Evolutionary conservation across 2,797 vertebrate species (phyloP).

Genomic region (Alauda arvensis): DNA sequence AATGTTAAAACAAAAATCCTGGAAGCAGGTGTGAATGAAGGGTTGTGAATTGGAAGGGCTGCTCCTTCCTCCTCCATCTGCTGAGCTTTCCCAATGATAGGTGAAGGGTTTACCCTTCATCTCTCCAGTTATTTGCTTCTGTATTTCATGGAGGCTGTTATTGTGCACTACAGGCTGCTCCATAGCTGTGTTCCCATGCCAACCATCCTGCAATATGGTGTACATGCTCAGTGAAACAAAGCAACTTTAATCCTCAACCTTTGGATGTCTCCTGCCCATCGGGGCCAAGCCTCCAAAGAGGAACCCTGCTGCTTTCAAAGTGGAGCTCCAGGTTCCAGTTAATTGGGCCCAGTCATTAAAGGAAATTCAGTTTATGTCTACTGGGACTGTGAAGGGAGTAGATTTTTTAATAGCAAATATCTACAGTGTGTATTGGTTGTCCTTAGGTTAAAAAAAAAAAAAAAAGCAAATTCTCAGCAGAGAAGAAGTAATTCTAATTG

Average conservation of each 20-base stretch:
- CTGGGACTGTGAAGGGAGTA: constrained; percentile 24
- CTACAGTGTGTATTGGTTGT: constrained; percentile 36
- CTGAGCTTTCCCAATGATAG: constrained; percentile 4
- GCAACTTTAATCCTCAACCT: constrained; percentile 60
- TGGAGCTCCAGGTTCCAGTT: constrained; percentile 40
- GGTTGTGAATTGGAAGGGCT: neutral
- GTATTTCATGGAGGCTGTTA: constrained; percentile 31
- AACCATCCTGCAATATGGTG: constrained; percentile 45
- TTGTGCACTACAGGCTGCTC: constrained; percentile 26
- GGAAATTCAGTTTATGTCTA: constrained; percentile 34
- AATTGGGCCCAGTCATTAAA: constrained; percentile 60
- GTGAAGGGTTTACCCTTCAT: constrained; percentile 30
- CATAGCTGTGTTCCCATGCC: constrained; percentile 58
- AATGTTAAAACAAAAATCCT: neutral
- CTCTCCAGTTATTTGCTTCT: constrained; percentile 10
- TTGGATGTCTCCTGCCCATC: constrained; percentile 23
- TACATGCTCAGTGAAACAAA: constrained; percentile 26
- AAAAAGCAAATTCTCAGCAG: constrained; percentile 33
- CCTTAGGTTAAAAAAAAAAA: constrained; percentile 9
- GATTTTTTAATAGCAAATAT: constrained; percentile 50
- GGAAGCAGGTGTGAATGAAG: neutral
- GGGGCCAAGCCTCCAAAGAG: constrained; percentile 29
- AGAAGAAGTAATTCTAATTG: constrained; percentile 54
- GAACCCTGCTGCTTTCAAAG: constrained; percentile 52
- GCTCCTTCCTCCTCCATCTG: neutral